These are phyloP conservation scores for Drosophila acutilabella DNA, from an alignment of 2,888 invertebrate species.

Conservation along the genomic window DNA sequence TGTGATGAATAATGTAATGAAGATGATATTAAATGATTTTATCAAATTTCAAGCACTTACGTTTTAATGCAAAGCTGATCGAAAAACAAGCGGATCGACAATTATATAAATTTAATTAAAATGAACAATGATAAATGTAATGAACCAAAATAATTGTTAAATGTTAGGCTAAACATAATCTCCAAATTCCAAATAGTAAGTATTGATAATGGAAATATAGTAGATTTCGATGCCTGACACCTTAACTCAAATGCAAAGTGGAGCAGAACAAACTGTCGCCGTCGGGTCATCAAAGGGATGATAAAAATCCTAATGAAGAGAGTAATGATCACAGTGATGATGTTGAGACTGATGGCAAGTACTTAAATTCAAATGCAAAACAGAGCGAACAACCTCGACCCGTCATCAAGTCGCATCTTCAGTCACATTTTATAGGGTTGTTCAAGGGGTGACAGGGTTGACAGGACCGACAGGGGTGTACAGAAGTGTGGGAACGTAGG, in stretches of 20 bases:
- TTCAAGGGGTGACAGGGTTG: background rate
- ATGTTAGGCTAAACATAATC: too few species aligned
- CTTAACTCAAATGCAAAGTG: background rate
- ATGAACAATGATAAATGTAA: too few species aligned
- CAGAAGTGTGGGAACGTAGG: background rate
- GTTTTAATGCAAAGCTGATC: too few species aligned
- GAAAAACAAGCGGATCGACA: too few species aligned
- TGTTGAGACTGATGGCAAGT: constrained; percentile 25
- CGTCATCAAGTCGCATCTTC: constrained; percentile 38
- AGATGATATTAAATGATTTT: background rate
- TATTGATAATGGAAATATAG: background rate
- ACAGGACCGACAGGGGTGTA: background rate
- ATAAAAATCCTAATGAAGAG: constrained; percentile 32
- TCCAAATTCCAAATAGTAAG: too few species aligned
- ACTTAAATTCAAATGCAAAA: constrained; percentile 75
- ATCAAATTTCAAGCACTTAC: background rate
- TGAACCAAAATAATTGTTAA: too few species aligned
- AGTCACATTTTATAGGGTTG: constrained; percentile 27
- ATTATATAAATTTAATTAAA: too few species aligned
- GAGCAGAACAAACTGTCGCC: background rate
- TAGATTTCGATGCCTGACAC: too few species aligned
- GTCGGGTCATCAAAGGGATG: background rate
- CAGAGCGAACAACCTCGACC: constrained; percentile 52
- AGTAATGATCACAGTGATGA: constrained; percentile 45
- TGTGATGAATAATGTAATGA: background rate